Base-by-base conservation (phyloP, 1,140 invertebrate species). In the Drosophila miranda region DNA sequence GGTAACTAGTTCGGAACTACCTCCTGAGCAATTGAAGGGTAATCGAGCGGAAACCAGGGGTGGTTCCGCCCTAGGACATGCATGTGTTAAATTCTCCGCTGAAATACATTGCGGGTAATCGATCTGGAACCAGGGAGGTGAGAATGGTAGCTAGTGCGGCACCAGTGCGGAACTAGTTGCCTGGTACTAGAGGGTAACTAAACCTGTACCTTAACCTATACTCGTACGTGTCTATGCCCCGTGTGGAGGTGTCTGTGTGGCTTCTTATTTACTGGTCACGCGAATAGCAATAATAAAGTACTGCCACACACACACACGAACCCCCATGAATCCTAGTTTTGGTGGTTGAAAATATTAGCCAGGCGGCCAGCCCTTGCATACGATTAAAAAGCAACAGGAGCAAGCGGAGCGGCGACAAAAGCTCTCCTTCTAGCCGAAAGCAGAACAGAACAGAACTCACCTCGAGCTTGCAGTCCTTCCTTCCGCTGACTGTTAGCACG, bases 231-330 rank as follows among this genome's bases (percentile, higher is more conserved):
- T 26, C 11, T 16, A 41, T 28, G 41, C 43, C 42, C 26, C 21
- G 14, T 14, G 68, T 75, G 49, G 51, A 43, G 42, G 7, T 16
- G 57, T 34, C 30, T 42, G 57, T 51, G 52, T 51, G 16, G 52
- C 9, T 21, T 44, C 48, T 62, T 61, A 59, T 64, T 78, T 77
- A 59, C 79, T 55, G 83, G 78, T 86, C 80, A 84, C 80, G 80
- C 80, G 81, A 84, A 75, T 62, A 80, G 44, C 63, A 79, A 74
- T 66, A 73, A 69, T 76, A 55, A 68, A 38, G 11, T 13, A 38
- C 34, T 61, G 64, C 46, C 57, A 44, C 51, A 71, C 58, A 61
- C 16, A 16, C 26, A 60, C 52, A 14, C 13, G 6, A 9, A 0
- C 52, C 42, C 21, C 38, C 28, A 45, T 28, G 28, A 64, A 30